phyloP scores from a whole-genome alignment of 2,797 vertebrate species.

The Jordanella pulchra region DNA sequence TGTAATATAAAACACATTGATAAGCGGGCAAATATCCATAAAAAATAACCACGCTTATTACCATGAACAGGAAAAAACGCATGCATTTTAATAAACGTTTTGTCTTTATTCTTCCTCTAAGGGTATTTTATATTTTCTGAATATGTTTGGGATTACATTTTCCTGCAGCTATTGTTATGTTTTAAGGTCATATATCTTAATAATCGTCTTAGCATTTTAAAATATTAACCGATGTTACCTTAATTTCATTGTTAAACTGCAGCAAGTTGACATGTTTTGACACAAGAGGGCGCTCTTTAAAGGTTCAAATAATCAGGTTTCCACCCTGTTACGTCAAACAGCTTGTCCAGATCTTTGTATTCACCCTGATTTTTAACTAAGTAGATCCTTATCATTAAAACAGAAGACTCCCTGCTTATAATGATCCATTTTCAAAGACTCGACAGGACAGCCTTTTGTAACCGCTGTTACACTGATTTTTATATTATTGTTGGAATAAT shows the following conservation, averaged over 20 bases:
- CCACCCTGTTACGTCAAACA: too few species aligned
- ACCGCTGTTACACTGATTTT: too few species aligned
- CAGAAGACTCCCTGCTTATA: too few species aligned
- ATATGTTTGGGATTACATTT: not conserved
- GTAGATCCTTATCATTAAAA: too few species aligned
- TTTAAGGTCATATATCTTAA: not conserved
- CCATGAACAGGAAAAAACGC: not conserved
- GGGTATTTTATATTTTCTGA: not conserved
- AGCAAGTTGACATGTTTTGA: not conserved
- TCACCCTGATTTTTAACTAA: not conserved
- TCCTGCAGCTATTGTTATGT: not conserved
- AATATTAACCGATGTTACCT: not conserved
- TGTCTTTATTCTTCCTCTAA: not conserved
- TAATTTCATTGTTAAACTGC: not conserved
- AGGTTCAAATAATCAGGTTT: too few species aligned
- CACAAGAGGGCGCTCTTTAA: slow-evolving; percentile 42
- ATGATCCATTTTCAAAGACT: too few species aligned
- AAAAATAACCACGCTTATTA: not conserved
- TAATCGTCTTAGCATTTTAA: not conserved
- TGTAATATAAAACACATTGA: not conserved
- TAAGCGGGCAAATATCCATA: not conserved
- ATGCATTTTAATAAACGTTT: not conserved
- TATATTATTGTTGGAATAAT: too few species aligned
- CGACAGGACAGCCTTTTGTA: too few species aligned
- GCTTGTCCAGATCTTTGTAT: not conserved